Conservation (phyloP, 2,113 vertebrate species). For the Hyperoodon ampullatus region DNA sequence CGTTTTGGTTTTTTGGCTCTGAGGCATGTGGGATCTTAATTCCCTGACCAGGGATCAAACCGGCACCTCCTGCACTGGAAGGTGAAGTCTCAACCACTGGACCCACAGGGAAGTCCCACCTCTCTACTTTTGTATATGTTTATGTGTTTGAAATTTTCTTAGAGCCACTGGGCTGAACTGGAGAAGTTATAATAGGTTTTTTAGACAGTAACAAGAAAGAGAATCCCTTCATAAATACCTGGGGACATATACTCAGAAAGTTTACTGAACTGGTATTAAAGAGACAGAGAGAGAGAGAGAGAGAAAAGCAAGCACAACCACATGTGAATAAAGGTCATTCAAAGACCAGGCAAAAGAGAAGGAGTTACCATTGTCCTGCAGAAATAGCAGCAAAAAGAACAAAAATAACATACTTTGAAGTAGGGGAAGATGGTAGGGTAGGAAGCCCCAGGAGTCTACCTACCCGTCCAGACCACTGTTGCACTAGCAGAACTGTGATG, state of each 20-base stretch:
- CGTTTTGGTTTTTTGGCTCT: too few species aligned
- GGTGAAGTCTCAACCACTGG: too few species aligned
- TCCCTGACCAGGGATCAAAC: too few species aligned
- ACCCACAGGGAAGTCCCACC: too few species aligned
- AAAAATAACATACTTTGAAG: background rate
- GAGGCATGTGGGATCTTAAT: too few species aligned
- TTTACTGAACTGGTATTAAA: background rate
- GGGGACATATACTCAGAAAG: background rate
- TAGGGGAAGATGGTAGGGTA: background rate
- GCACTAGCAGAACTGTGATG: background rate
- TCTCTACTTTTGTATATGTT: background rate
- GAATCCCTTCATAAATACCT: background rate
- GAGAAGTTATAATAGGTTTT: background rate
- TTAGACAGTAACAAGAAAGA: background rate
- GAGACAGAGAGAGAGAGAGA: background rate
- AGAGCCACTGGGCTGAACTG: background rate
- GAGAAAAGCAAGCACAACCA: background rate
- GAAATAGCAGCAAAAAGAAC: background rate
- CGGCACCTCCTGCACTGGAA: too few species aligned
- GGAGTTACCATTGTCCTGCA: background rate
- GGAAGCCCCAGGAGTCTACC: background rate
- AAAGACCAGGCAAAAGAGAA: background rate
- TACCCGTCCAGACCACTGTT: background rate
- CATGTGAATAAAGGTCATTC: background rate
- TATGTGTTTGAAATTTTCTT: background rate